phyloP scores from a whole-genome alignment of 2,888 invertebrate genomes.

The Zootermopsis nevadensis region DNA sequence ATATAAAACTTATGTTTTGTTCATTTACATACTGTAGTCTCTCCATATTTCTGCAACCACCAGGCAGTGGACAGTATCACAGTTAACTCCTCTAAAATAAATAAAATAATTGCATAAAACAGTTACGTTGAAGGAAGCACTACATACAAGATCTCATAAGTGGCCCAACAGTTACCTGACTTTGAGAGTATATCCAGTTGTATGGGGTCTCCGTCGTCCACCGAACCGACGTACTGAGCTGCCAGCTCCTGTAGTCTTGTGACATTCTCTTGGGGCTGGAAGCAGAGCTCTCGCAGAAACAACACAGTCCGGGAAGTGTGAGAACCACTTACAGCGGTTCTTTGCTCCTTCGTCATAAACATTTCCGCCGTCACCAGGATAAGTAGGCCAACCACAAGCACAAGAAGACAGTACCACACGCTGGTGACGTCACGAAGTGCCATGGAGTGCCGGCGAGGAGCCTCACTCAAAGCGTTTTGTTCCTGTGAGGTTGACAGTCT shows the following conservation, averaged over 20 bases:
- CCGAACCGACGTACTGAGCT: background rate
- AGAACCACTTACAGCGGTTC: background rate
- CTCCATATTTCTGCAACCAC: too few relatives aligned
- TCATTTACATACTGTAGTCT: too few relatives aligned
- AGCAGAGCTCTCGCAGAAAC: slow-evolving; percentile 40
- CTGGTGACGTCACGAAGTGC: slow-evolving; percentile 38
- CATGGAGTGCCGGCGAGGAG: slow-evolving; percentile 39
- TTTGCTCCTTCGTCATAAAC: background rate
- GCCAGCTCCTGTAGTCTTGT: slow-evolving; percentile 20
- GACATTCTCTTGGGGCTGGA: slow-evolving; percentile 18
- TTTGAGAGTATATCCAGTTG: slow-evolving; percentile 16
- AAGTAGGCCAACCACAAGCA: slow-evolving; percentile 36
- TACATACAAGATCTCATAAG: too few relatives aligned
- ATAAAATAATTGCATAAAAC: too few relatives aligned
- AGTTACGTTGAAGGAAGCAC: too few relatives aligned
- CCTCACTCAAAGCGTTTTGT: slow-evolving; percentile 24
- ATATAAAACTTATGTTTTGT: too few relatives aligned
- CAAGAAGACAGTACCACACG: slow-evolving; percentile 30
- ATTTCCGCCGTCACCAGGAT: slow-evolving; percentile 32
- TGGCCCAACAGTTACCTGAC: slow-evolving; percentile 28
- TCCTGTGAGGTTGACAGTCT: background rate
- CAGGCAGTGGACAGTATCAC: too few relatives aligned
- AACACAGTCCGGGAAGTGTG: background rate
- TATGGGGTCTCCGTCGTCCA: background rate
- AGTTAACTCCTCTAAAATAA: too few relatives aligned